Percentiles rank a stretch among this genome's conserved stretches.
Evolutionary conservation across 2,797 vertebrate genomes (phyloP).

Genomic region (Sebastes flavidus): DNA sequence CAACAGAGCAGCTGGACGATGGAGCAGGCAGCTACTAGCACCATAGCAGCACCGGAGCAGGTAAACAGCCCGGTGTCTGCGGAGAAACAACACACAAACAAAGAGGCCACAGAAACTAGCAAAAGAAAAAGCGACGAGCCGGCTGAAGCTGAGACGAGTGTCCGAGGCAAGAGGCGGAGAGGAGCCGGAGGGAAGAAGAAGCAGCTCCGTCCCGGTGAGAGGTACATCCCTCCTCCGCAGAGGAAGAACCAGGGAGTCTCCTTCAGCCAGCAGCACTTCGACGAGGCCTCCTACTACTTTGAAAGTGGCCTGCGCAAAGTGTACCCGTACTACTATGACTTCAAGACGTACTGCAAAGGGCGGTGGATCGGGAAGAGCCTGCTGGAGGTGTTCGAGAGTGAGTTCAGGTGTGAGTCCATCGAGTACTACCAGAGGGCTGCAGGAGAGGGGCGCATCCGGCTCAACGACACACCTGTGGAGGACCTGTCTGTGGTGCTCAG

Average conservation of each 20-base stretch:
- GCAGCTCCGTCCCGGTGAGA: constrained; percentile 77
- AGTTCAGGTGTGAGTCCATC: constrained; percentile 91
- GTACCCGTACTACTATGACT: constrained; percentile 93
- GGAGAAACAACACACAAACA: background rate
- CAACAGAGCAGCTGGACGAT: constrained; percentile 18
- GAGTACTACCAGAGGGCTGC: constrained; percentile 89
- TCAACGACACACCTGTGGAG: constrained; percentile 88
- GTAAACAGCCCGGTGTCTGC: background rate
- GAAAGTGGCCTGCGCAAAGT: constrained; percentile 95
- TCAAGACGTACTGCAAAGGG: constrained; percentile 95
- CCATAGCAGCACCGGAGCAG: background rate
- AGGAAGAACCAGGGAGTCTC: constrained; percentile 88
- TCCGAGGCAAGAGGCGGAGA: constrained; percentile 72
- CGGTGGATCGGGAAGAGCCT: constrained; percentile 95
- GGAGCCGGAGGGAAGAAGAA: constrained; percentile 77
- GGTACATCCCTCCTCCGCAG: constrained; percentile 91
- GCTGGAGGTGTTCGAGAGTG: constrained; percentile 88
- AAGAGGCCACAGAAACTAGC: constrained; percentile 13
- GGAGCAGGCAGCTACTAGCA: constrained; percentile 22
- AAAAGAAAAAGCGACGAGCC: constrained; percentile 75
- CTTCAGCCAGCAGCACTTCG: constrained; percentile 90
- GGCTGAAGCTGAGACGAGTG: constrained; percentile 13
- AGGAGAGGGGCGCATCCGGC: constrained; percentile 88
- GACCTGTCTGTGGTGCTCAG: constrained; percentile 90
- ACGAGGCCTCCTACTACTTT: constrained; percentile 93